A percentile compares a stretch with the other conserved stretches of the same genome.
Conservation (phyloP, 2,888 invertebrate genomes). For the Tipula lateralis region DNA sequence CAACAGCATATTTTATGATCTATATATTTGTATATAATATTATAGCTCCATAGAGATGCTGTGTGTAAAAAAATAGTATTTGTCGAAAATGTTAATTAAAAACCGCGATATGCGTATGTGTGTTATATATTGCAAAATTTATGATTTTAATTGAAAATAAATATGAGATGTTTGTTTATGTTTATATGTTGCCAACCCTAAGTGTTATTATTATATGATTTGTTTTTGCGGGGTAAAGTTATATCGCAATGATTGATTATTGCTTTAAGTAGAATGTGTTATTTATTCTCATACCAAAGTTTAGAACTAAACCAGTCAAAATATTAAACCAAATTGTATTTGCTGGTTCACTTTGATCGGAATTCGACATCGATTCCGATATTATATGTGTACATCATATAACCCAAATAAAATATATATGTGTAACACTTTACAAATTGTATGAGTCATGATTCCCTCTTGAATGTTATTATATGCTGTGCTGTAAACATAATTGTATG, state of each 20-base stretch:
- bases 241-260: neutral
- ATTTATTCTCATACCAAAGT: too few relatives aligned
- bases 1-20: neutral
- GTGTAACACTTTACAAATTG: neutral
- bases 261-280: neutral
- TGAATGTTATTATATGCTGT: neutral
- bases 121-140: neutral
- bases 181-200: neutral
- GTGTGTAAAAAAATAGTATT: neutral
- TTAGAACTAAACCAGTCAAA: too few relatives aligned
- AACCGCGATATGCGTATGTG: neutral
- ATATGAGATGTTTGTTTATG: neutral
- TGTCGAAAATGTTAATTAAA: neutral
- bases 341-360: too few relatives aligned
- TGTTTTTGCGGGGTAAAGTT: neutral
- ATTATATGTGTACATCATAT: too few relatives aligned
- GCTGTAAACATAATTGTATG: neutral
- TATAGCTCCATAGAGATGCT: neutral
- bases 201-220: neutral
- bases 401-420: neutral
- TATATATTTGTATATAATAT: too few relatives aligned
- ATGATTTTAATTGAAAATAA: neutral
- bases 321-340: too few relatives aligned
- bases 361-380: too few relatives aligned
- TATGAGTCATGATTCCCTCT: neutral